Conservation (phyloP, 2,888 invertebrate genomes). For the Lysandra bellargus region DNA sequence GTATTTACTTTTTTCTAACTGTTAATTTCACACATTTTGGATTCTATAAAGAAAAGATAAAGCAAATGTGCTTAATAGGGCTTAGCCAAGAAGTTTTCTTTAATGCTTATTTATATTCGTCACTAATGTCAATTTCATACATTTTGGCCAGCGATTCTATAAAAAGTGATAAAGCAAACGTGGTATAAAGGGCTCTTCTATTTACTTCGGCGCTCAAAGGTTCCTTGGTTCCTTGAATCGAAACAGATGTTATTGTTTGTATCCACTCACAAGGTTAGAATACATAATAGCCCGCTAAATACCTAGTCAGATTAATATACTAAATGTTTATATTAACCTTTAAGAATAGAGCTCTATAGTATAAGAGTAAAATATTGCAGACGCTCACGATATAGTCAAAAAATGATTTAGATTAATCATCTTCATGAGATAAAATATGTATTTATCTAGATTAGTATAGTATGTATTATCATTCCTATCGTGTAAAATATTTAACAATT, state of each 20-base stretch:
- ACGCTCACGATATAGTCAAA: background rate
- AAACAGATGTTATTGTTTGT: slow-evolving; percentile 4
- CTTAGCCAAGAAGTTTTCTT: no score
- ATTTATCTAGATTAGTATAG: background rate
- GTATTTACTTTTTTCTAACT: no score
- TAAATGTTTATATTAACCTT: background rate
- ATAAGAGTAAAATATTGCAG: background rate
- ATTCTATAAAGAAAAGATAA: no score
- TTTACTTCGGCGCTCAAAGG: slow-evolving; percentile 19
- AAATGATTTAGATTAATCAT: background rate
- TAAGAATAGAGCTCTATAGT: background rate
- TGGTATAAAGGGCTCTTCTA: background rate
- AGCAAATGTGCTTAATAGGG: no score
- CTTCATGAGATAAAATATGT: no score
- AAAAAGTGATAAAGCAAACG: no score
- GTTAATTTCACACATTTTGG: no score
- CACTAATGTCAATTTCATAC: no score
- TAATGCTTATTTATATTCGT: no score
- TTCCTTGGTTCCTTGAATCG: background rate
- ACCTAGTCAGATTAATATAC: background rate
- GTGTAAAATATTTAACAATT: background rate
- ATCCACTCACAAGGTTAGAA: background rate
- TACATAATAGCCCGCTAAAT: background rate
- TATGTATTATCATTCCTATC: background rate
- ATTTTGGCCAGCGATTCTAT: no score